Conservation (phyloP, 2,113 vertebrate genomes). For the Fulica atra region DNA sequence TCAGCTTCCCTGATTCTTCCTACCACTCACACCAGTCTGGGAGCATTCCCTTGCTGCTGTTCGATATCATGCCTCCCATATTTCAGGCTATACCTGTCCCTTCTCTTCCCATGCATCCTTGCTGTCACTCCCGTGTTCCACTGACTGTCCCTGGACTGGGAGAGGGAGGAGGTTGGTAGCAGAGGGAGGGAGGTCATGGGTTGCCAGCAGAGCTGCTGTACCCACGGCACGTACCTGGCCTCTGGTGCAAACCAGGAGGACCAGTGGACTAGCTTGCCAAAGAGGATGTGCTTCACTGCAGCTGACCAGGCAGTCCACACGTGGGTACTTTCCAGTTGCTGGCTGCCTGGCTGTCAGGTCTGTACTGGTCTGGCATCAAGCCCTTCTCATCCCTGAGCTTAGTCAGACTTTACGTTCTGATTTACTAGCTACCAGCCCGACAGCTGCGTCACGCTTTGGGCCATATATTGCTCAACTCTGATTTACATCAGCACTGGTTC, state of each 20-base stretch:
- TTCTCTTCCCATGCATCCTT: not conserved
- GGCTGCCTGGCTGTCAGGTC: not conserved
- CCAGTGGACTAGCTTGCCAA: not conserved
- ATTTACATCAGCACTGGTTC: not conserved
- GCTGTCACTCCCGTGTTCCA: not conserved
- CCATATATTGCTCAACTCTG: not conserved
- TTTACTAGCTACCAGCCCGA: not conserved
- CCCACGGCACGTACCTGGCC: fast-evolving
- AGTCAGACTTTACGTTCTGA: not conserved
- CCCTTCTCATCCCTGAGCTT: not conserved
- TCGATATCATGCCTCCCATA: fast-evolving
- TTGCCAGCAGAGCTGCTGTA: not conserved
- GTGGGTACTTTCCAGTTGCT: not conserved
- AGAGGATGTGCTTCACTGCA: not conserved
- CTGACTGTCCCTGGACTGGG: not conserved
- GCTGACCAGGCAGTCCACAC: not conserved
- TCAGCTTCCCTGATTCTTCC: not conserved
- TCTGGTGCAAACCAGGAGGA: not conserved
- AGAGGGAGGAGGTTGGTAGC: not conserved
- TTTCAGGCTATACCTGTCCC: not conserved
- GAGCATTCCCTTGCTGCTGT: not conserved
- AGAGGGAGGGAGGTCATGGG: not conserved
- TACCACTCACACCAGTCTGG: not conserved
- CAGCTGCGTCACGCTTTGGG: not conserved
- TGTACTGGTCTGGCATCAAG: not conserved